phyloP scores from a whole-genome alignment of 2,888 invertebrate genomes.

The Linnaemya vulpina region DNA sequence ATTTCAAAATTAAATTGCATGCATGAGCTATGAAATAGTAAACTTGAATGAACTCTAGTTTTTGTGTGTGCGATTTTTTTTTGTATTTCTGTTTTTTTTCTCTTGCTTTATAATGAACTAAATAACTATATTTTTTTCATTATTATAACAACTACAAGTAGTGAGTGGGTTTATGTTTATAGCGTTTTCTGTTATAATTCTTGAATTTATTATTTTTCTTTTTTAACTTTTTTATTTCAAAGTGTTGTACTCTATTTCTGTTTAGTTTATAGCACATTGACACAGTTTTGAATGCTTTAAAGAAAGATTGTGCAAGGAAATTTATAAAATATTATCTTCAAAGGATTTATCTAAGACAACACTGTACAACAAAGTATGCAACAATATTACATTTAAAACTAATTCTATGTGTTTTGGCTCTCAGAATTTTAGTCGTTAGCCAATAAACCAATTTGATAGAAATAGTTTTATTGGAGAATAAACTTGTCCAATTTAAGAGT shows the following conservation, averaged over 20 bases:
- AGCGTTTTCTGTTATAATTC: constrained; percentile 2
- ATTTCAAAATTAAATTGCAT: constrained; percentile 53
- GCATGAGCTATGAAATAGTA: constrained; percentile 59
- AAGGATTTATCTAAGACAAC: too few relatives aligned
- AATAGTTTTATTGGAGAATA: too few relatives aligned
- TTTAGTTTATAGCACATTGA: constrained; percentile 30
- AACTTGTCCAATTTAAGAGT: too few relatives aligned
- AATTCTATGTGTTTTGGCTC: too few relatives aligned
- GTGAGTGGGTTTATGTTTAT: constrained; percentile 30
- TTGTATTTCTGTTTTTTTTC: neutral
- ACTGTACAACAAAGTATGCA: too few relatives aligned
- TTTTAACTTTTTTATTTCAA: neutral
- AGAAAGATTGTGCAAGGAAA: neutral
- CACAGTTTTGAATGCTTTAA: constrained; percentile 19
- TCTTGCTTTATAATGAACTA: constrained; percentile 27
- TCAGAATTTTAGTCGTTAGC: too few relatives aligned
- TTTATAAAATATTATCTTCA: too few relatives aligned
- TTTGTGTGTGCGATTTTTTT: too few relatives aligned
- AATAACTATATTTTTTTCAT: constrained; percentile 38
- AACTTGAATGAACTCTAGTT: constrained; percentile 64
- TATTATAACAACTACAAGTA: constrained; percentile 21
- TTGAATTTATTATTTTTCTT: too few relatives aligned
- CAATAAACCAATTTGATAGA: too few relatives aligned
- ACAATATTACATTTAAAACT: too few relatives aligned
- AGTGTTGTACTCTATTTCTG: constrained; percentile 14